These are phyloP conservation scores for Leptodactylus fuscus DNA, from an alignment of 2,113 vertebrate species.

Conservation along the genomic window DNA sequence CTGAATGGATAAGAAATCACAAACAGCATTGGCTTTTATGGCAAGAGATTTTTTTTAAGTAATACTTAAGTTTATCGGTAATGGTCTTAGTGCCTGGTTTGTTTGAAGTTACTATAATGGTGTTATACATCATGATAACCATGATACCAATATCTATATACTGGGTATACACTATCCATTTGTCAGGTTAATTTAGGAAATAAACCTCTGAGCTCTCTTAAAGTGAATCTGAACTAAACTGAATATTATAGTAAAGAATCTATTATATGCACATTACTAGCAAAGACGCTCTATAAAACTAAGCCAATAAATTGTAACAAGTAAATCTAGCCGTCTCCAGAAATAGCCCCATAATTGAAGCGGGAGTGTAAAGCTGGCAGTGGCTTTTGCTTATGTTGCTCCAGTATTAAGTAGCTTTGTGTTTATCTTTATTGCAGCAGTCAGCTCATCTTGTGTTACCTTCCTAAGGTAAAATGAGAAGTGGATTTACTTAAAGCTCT, in stretches of 20 bases:
- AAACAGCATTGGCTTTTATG: no score
- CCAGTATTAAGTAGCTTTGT: conserved; percentile 6
- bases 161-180: no score
- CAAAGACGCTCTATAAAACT: not conserved
- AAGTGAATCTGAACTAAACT: no score
- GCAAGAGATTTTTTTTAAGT: no score
- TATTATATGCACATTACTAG: not conserved
- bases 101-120: no score
- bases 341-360: not conserved
- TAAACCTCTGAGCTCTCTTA: no score
- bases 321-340: not conserved
- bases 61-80: no score
- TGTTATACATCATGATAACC: no score
- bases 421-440: conserved; percentile 32
- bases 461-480: not conserved
- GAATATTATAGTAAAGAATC: not conserved
- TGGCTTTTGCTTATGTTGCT: not conserved
- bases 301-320: not conserved
- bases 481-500: not conserved
- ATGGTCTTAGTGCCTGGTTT: no score
- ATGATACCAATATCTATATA: no score
- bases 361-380: not conserved
- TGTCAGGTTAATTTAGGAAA: no score
- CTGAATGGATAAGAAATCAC: no score
- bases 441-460: conserved; percentile 7